phyloP scores from a whole-genome alignment of 2,113 vertebrate species.

The Platichthys stellatus region DNA sequence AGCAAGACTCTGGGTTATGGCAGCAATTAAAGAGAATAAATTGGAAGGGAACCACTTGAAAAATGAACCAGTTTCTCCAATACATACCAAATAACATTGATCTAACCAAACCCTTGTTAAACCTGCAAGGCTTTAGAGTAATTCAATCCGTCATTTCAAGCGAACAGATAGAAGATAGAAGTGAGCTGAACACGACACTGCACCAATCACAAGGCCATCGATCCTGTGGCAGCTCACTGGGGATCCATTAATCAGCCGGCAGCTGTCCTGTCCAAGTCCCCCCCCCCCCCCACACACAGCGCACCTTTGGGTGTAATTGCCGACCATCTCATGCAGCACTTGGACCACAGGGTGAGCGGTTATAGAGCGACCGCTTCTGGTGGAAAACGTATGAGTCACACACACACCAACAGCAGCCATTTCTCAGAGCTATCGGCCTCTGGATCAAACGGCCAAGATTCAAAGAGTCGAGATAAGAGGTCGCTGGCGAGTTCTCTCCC shows the following conservation, averaged over 20 bases:
- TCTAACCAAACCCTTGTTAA: too few relatives aligned
- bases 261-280: constrained; percentile 38
- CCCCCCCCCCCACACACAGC: constrained; percentile 8
- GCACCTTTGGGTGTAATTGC: constrained; percentile 36
- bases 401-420: constrained; percentile 13
- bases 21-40: too few relatives aligned
- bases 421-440: constrained; percentile 45
- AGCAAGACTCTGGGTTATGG: too few relatives aligned
- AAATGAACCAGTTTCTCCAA: too few relatives aligned
- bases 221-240: constrained; percentile 43
- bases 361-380: constrained; percentile 15
- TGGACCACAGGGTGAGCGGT: constrained; percentile 31
- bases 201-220: constrained; percentile 30
- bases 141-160: background rate
- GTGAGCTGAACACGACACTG: background rate
- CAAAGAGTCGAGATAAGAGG: constrained; percentile 32
- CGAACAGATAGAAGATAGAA: background rate
- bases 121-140: too few relatives aligned
- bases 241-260: constrained; percentile 62
- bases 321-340: constrained; percentile 53
- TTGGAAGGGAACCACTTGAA: too few relatives aligned
- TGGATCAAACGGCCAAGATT: constrained; percentile 34
- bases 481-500: constrained; percentile 8
- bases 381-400: constrained; percentile 29
- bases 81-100: background rate